Percentiles rank a stretch among this genome's conserved stretches.
These are phyloP conservation scores for Augochlora pura DNA, from an alignment of 1,140 invertebrate species.

Conservation along the genomic window DNA sequence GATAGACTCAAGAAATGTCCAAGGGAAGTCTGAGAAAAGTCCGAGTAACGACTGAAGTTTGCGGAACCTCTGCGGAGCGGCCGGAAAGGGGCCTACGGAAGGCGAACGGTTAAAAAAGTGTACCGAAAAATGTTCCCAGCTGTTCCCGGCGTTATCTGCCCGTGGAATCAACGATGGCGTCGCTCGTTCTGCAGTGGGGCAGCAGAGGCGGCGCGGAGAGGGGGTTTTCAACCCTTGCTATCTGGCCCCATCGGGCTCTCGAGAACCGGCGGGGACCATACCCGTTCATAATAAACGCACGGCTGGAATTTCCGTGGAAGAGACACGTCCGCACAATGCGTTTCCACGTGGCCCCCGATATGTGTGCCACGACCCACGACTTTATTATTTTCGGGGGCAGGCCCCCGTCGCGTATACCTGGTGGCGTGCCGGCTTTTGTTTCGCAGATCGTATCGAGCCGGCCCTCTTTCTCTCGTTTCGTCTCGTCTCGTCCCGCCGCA, in stretches of 20 bases:
- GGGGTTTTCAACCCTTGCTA: constrained; percentile 78
- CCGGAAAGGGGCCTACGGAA: not conserved
- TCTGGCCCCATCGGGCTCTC: constrained; percentile 68
- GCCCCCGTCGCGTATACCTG: constrained; percentile 57
- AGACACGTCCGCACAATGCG: constrained; percentile 61
- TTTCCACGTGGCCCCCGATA: constrained; percentile 55
- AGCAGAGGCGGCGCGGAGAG: not conserved
- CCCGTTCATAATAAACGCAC: constrained; percentile 52
- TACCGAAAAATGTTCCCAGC: constrained; percentile 74
- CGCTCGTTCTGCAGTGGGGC: constrained; percentile 26
- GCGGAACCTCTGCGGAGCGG: no score
- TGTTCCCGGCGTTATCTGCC: constrained; percentile 72
- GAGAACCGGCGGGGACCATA: constrained; percentile 14
- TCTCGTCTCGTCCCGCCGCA: constrained; percentile 68
- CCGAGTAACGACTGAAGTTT: no score
- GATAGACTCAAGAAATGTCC: no score
- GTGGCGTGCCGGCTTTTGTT: constrained; percentile 67
- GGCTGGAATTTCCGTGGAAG: constrained; percentile 56
- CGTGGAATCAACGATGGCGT: constrained; percentile 75
- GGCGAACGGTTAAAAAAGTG: constrained; percentile 23
- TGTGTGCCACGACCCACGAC: constrained; percentile 66
- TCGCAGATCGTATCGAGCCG: constrained; percentile 71
- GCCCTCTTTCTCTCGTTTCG: constrained; percentile 49
- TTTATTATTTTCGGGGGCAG: constrained; percentile 63
- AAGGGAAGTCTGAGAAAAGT: no score